These are phyloP conservation scores for Operophtera brumata DNA, from an alignment of 2,888 invertebrate species.

Conservation along the genomic window DNA sequence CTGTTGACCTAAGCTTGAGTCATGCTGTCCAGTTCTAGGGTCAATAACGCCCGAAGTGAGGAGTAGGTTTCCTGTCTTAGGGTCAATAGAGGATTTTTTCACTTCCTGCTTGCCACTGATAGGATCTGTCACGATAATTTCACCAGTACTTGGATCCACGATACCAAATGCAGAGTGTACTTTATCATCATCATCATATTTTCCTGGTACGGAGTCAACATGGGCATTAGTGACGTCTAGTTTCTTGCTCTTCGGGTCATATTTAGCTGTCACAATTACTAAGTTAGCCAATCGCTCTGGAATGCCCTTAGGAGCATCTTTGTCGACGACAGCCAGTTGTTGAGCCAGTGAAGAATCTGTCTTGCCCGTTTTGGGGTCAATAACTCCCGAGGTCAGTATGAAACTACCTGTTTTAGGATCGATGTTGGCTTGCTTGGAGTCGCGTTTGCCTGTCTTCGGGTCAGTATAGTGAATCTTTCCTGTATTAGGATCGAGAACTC, in stretches of 20 bases:
- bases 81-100: constrained; percentile 83
- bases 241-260: constrained; percentile 79
- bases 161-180: constrained; percentile 81
- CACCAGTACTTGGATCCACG: constrained; percentile 80
- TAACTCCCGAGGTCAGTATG: constrained; percentile 80
- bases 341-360: constrained; percentile 83
- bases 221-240: constrained; percentile 76
- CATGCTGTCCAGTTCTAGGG: constrained; percentile 79
- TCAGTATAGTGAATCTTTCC: constrained; percentile 81
- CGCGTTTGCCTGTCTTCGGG: constrained; percentile 81
- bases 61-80: constrained; percentile 82
- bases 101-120: constrained; percentile 83
- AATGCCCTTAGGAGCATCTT: constrained; percentile 68
- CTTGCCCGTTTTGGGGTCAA: constrained; percentile 83
- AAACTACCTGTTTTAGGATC: constrained; percentile 81
- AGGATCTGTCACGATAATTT: constrained; percentile 80
- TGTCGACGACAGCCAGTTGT: constrained; percentile 72
- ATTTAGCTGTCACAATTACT: constrained; percentile 79
- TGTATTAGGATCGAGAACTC: constrained; percentile 82
- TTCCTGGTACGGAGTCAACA: constrained; percentile 64
- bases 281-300: constrained; percentile 75
- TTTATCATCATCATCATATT: constrained; percentile 71
- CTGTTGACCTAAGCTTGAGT: constrained; percentile 79
- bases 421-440: constrained; percentile 80
- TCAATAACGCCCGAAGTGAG: constrained; percentile 80